Conservation (phyloP, 2,888 invertebrate species). For the Alcis repandata region DNA sequence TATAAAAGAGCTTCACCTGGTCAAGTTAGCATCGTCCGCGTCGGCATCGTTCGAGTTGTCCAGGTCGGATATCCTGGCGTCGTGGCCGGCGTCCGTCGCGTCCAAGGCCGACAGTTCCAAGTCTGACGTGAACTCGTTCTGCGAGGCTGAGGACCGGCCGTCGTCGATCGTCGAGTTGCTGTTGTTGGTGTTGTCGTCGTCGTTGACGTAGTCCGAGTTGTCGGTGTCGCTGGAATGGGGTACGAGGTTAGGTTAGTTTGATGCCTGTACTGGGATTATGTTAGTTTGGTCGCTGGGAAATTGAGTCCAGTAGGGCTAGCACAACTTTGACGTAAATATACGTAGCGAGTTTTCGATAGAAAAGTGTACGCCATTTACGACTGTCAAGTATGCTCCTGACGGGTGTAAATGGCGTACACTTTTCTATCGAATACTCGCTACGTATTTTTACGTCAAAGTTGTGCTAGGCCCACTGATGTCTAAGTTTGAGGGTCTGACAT, state of each 20-base stretch:
- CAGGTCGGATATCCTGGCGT: slow-evolving; percentile 83
- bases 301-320: no score
- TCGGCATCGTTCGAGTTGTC: slow-evolving; percentile 84
- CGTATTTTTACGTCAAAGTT: no score
- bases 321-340: no score
- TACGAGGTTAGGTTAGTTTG: not conserved
- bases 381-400: no score
- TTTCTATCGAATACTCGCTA: no score
- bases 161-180: slow-evolving; percentile 81
- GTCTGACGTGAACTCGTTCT: slow-evolving; percentile 87
- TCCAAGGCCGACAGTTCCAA: slow-evolving; percentile 89
- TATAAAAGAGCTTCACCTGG: slow-evolving; percentile 68
- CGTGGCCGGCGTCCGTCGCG: slow-evolving; percentile 85
- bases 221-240: slow-evolving; percentile 74
- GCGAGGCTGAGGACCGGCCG: slow-evolving; percentile 78
- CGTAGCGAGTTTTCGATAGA: no score
- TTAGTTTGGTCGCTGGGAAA: no score
- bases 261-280: no score
- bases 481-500: no score
- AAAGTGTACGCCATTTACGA: no score
- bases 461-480: no score
- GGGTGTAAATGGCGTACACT: no score
- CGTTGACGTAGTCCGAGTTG: slow-evolving; percentile 78
- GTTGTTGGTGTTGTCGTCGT: slow-evolving; percentile 80
- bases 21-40: slow-evolving; percentile 57